Evolutionary conservation across 2,113 vertebrate species (phyloP).

Genomic region (Pipra filicauda): DNA sequence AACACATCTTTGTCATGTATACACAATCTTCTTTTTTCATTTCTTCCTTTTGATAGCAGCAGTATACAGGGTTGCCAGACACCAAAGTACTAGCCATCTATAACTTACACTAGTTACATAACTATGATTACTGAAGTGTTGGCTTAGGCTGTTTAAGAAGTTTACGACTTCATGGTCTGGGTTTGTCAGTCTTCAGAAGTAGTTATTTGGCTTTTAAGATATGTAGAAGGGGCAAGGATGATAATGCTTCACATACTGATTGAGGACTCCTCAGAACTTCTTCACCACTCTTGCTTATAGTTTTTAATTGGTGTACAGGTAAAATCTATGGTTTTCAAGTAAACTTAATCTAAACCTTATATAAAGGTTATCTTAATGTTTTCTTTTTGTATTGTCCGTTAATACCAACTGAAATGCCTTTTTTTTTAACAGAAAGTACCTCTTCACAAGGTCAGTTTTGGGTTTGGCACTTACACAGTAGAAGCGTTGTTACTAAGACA

Average conservation of each 20-base stretch:
- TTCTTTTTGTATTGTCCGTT: neutral
- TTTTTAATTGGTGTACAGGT: neutral
- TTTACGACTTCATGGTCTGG: neutral
- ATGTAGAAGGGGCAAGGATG: neutral
- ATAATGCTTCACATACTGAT: neutral
- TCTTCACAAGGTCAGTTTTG: neutral
- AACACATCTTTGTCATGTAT: neutral
- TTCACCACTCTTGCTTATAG: neutral
- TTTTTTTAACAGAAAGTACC: neutral
- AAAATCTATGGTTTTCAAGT: neutral
- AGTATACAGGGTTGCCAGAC: neutral
- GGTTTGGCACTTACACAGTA: neutral
- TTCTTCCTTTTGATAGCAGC: neutral
- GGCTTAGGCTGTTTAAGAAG: neutral
- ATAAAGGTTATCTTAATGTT: neutral
- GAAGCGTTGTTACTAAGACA: neutral
- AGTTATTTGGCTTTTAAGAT: neutral
- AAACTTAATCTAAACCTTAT: neutral
- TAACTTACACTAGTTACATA: neutral
- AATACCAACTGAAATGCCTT: neutral
- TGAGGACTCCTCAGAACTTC: neutral
- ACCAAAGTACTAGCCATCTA: neutral
- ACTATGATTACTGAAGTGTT: neutral
- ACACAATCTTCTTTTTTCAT: neutral
- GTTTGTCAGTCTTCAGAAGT: neutral